These are phyloP conservation scores for Limosa lapponica DNA, from an alignment of 2,797 vertebrate species.

Conservation along the genomic window DNA sequence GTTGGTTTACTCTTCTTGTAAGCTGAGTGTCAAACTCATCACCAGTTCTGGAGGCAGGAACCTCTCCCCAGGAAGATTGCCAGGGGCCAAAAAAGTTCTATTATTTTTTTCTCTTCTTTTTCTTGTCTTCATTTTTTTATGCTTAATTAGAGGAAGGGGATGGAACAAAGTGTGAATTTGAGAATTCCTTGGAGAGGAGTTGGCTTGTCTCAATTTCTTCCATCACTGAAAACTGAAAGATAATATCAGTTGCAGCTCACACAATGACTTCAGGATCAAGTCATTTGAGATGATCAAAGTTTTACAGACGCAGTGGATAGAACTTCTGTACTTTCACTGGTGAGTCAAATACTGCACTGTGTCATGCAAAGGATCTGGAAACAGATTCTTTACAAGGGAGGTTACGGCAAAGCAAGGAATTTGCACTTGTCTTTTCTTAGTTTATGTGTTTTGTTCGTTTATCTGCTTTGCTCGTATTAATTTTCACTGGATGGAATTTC, in stretches of 20 bases:
- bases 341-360: background rate
- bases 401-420: background rate
- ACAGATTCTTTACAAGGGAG: background rate
- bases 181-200: background rate
- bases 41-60: background rate
- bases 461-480: background rate
- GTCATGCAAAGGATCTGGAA: background rate
- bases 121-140: background rate
- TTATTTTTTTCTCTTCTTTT: background rate
- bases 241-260: background rate
- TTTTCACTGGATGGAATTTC: background rate
- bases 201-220: background rate
- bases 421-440: background rate
- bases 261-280: background rate
- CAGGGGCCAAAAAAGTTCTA: background rate
- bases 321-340: background rate
- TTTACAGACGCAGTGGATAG: background rate
- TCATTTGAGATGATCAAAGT: background rate
- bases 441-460: background rate
- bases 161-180: background rate
- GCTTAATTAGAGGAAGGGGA: background rate
- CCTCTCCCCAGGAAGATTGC: rapidly evolving
- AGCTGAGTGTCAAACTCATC: background rate
- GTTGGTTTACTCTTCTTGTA: background rate
- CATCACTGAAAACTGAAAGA: background rate